A percentile compares a stretch with the other conserved stretches of the same genome.
These are phyloP conservation scores for Harpalus rufipes DNA, from an alignment of 2,888 invertebrate species.

Conservation along the genomic window DNA sequence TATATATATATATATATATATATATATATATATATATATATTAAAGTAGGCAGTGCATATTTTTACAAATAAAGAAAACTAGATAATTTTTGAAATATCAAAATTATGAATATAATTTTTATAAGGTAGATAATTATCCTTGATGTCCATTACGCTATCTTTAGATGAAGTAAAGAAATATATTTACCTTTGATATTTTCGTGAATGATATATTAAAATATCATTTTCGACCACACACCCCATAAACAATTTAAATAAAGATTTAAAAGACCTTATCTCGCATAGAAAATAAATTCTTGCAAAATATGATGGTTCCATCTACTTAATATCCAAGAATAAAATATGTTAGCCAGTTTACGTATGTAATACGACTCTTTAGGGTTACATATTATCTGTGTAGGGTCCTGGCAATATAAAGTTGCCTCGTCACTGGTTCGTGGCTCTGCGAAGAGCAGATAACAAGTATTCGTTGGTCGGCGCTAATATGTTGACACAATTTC, in stretches of 20 bases:
- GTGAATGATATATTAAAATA: no score
- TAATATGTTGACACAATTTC: slow-evolving; percentile 76
- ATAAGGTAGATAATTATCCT: no score
- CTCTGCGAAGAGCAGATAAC: slow-evolving; percentile 59
- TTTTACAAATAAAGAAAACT: no score
- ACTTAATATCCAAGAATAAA: slow-evolving; percentile 39
- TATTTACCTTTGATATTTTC: no score
- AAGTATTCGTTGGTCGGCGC: slow-evolving; percentile 65
- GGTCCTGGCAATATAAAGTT: slow-evolving; percentile 31
- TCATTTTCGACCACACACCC: background rate
- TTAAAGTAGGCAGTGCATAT: no score
- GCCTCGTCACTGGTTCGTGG: slow-evolving; percentile 48
- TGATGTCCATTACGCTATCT: no score
- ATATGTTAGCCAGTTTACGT: slow-evolving; percentile 17
- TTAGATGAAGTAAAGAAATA: no score
- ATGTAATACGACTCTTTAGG: slow-evolving; percentile 18
- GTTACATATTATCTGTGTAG: slow-evolving; percentile 20
- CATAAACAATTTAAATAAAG: background rate
- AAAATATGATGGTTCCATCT: slow-evolving; percentile 25
- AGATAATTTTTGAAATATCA: no score
- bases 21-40: no score
- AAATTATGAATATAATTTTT: no score
- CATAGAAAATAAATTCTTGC: slow-evolving; percentile 21
- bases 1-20: no score
- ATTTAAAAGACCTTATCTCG: slow-evolving; percentile 9